Evolutionary conservation across 2,888 invertebrate genomes (phyloP).

Genomic region (Leptopilina syphax): DNA sequence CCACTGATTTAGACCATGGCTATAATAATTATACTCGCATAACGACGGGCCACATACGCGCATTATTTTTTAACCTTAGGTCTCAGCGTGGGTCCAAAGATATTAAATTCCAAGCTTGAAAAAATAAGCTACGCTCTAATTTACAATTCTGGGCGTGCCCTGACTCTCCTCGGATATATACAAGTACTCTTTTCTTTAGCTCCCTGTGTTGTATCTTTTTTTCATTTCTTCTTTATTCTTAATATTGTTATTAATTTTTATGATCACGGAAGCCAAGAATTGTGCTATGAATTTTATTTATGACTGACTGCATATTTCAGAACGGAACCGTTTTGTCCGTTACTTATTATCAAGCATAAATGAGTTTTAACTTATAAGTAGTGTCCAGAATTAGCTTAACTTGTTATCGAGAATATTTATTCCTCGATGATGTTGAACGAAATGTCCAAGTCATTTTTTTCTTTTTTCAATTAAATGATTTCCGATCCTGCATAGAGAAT

Average conservation of each 20-base stretch:
- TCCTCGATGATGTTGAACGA: too few relatives aligned
- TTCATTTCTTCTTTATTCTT: slow-evolving; percentile 29
- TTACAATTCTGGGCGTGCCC: slow-evolving; percentile 70
- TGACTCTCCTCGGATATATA: slow-evolving; percentile 38
- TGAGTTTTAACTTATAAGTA: too few relatives aligned
- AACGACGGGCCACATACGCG: slow-evolving; percentile 64
- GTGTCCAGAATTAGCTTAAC: too few relatives aligned
- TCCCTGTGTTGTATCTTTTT: slow-evolving; percentile 3
- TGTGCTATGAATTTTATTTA: slow-evolving; percentile 31
- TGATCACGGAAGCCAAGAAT: slow-evolving; percentile 37
- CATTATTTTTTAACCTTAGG: slow-evolving; percentile 68
- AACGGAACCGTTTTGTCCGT: slow-evolving; percentile 17
- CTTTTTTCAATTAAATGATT: too few relatives aligned
- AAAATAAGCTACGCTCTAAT: slow-evolving; percentile 71
- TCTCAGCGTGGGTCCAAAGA: slow-evolving; percentile 72
- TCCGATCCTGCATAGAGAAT: too few relatives aligned
- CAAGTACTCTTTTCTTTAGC: slow-evolving; percentile 55
- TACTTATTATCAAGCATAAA: background rate
- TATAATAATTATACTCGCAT: slow-evolving; percentile 72
- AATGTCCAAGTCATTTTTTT: too few relatives aligned
- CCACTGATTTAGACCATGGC: slow-evolving; percentile 52
- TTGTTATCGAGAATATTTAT: too few relatives aligned
- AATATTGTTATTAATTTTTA: slow-evolving; percentile 47
- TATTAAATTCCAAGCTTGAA: slow-evolving; percentile 73
- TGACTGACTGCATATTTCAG: slow-evolving; percentile 12